Evolutionary conservation across 23 tunicate species (phyloP), one percentile per base, ranked within the genome.

Genomic region (Halocynthia roretzi): DNA sequence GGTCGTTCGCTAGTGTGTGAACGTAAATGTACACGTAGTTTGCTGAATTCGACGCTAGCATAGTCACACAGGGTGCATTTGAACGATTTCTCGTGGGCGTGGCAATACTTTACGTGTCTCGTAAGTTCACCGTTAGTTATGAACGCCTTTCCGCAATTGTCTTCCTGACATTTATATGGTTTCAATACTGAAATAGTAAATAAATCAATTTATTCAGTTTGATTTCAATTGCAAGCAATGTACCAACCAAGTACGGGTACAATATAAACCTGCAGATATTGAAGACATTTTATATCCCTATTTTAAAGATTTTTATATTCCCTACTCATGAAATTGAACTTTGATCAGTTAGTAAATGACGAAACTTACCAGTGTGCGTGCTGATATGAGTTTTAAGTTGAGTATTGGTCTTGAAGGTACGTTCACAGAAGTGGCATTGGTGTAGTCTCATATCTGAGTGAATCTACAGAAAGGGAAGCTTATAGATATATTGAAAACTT

Each of bases 81-180:
- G 81, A 96, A 96, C 14, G 99, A 96, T 76, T 96, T 96, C 63
- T 96, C 99, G 80, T 96, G 99, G 23, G 99, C 88, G 88, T 96
- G 99, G 2, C 83, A 82, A 69, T 96, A 96, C 6, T 96, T 80
- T 8, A 83, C 80, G 71, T 96, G 99, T 56, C 99, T 82, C 5
- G 99, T 96, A 70, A 96, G 70, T 52, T 96, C 99, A 10, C 99
- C 99, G 70, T 93, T 89, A 50, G 99, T 96, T 12, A 96, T 96
- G 67, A 96, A 96, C 53, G 99, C 96, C 99, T 89, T 96, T 0
- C 40, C 81, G 68, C 99, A 96, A 50, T 80, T 88, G 10, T 80
- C 82, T 63, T 74, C 96, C 8, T 77, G 61, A 67, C 99, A 96
- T 69, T 96, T 96, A 83, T 96, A 90, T 14, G 99, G 99, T 54